phyloP scores from a whole-genome alignment of 2,888 invertebrate genomes.

The Empis stercorea region DNA sequence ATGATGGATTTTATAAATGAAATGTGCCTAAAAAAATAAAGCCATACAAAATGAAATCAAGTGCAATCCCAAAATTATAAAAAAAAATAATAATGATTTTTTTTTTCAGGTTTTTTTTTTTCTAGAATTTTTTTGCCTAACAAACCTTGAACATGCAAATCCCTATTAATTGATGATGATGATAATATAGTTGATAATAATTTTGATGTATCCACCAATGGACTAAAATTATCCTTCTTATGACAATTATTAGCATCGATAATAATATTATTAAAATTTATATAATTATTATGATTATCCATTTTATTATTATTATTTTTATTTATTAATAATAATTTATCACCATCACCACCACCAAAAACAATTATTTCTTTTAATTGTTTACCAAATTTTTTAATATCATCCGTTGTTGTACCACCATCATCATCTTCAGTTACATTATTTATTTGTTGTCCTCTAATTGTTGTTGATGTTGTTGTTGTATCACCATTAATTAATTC shows the following conservation, averaged over 20 bases:
- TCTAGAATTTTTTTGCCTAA: conserved; percentile 1
- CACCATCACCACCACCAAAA: too few relatives aligned
- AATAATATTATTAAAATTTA: background rate
- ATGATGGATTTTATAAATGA: too few relatives aligned
- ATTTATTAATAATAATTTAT: background rate
- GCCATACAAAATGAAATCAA: too few relatives aligned
- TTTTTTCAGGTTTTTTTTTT: too few relatives aligned
- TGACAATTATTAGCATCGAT: background rate
- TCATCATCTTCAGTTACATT: too few relatives aligned
- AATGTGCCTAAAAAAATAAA: too few relatives aligned
- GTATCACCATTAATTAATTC: conserved; percentile 44
- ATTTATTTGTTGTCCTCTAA: too few relatives aligned
- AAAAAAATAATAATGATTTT: too few relatives aligned
- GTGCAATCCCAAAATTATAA: too few relatives aligned
- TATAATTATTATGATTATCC: background rate
- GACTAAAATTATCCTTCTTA: conserved; percentile 6
- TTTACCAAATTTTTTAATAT: too few relatives aligned
- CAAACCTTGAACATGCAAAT: conserved; percentile 14
- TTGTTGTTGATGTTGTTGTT: background rate
- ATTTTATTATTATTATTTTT: conserved; percentile 3
- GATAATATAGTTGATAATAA: background rate
- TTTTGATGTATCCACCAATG: conserved; percentile 7
- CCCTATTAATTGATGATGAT: conserved; percentile 4
- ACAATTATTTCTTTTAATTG: too few relatives aligned
- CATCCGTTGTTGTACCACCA: too few relatives aligned